Conservation (phyloP, 2,113 vertebrate species). For the Leuciscus idus region DNA sequence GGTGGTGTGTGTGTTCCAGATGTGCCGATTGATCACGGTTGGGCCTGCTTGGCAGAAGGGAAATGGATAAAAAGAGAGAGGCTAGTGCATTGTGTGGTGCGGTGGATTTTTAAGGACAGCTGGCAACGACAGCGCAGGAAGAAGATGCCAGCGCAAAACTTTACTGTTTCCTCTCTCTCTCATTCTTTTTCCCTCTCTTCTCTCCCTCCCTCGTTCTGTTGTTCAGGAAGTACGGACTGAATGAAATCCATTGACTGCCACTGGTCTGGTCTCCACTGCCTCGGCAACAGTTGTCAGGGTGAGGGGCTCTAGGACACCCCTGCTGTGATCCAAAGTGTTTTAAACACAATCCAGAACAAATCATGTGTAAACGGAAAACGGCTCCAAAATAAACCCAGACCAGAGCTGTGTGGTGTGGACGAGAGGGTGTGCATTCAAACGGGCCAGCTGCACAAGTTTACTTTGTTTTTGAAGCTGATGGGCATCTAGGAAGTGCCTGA, state of each 20-base stretch:
- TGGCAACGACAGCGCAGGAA: conserved; percentile 57
- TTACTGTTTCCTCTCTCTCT: conserved; percentile 53
- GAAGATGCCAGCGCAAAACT: conserved; percentile 58
- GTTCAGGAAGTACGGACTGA: conserved; percentile 57
- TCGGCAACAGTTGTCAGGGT: conserved; percentile 60
- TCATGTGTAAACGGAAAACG: conserved; percentile 33
- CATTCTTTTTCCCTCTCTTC: conserved; percentile 34
- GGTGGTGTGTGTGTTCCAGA: conserved; percentile 56
- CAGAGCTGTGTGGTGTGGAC: conserved; percentile 32
- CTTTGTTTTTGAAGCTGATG: background rate
- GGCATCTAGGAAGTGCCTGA: background rate
- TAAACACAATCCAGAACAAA: conserved; percentile 55
- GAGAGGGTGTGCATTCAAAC: background rate
- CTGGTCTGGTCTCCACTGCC: conserved; percentile 47
- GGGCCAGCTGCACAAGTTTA: conserved; percentile 15
- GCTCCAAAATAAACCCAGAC: conserved; percentile 45
- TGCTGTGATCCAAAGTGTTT: conserved; percentile 28
- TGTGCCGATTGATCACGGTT: conserved; percentile 58
- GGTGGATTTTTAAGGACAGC: conserved; percentile 59
- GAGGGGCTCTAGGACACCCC: conserved; percentile 44
- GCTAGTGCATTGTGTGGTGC: conserved; percentile 53
- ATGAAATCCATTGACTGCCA: conserved; percentile 58
- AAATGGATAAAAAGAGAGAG: conserved; percentile 41
- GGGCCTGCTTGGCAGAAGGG: conserved; percentile 43
- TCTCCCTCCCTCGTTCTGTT: conserved; percentile 41